Conservation (phyloP, 2,888 invertebrate genomes). For the Phyto melanocephala region DNA sequence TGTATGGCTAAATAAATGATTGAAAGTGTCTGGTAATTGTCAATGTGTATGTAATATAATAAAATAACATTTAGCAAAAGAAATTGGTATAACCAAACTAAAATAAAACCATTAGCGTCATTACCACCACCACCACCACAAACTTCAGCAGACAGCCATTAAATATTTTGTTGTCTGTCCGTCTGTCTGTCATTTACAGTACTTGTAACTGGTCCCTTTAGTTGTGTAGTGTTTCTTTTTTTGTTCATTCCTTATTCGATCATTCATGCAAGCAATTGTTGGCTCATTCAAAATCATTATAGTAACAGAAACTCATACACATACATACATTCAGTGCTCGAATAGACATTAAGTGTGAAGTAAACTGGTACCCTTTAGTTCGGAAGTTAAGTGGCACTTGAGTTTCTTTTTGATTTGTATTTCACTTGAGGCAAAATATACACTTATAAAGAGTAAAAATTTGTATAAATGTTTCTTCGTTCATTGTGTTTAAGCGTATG, state of each 20-base stretch:
- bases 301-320: not conserved
- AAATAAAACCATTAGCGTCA: slow-evolving; percentile 18
- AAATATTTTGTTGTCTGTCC: not conserved
- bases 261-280: slow-evolving; percentile 26
- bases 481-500: too few species aligned
- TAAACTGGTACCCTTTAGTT: slow-evolving; percentile 35
- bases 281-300: slow-evolving; percentile 15
- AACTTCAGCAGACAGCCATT: not conserved
- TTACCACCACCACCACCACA: not conserved
- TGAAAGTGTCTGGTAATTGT: not conserved
- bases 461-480: not conserved
- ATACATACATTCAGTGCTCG: not conserved
- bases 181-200: slow-evolving; percentile 12
- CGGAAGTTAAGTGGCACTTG: slow-evolving; percentile 51
- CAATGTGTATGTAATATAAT: not conserved
- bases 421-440: slow-evolving; percentile 24
- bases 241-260: slow-evolving; percentile 17
- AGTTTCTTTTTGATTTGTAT: slow-evolving; percentile 36
- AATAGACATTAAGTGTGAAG: slow-evolving; percentile 33
- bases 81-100: slow-evolving; percentile 11
- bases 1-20: not conserved
- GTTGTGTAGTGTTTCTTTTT: too few species aligned
- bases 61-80: slow-evolving; percentile 24
- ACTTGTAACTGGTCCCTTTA: slow-evolving; percentile 28
- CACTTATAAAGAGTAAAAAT: not conserved